Evolutionary conservation across 2,888 invertebrate genomes (phyloP).

Genomic region (Drosophila atroscutellata): DNA sequence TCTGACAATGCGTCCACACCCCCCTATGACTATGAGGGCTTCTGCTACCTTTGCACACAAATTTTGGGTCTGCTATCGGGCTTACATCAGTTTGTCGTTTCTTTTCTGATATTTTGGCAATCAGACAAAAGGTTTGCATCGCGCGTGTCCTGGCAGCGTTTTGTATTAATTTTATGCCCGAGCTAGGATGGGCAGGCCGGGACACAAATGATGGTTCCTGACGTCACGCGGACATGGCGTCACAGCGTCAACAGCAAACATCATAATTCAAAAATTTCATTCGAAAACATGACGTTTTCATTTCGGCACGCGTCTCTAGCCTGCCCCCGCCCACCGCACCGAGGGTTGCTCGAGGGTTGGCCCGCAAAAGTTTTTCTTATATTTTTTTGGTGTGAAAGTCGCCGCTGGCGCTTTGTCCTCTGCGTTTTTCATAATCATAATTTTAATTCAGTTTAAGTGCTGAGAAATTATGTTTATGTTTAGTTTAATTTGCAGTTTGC

Average conservation of each 20-base stretch:
- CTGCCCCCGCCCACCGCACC: background rate
- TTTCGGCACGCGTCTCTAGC: constrained; percentile 67
- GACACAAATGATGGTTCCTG: constrained; percentile 47
- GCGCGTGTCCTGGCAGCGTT: constrained; percentile 79
- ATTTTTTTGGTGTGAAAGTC: constrained; percentile 63
- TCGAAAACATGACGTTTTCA: constrained; percentile 79
- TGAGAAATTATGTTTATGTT: constrained; percentile 74
- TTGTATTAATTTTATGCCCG: constrained; percentile 80
- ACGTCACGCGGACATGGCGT: constrained; percentile 44
- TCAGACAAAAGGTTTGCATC: constrained; percentile 59
- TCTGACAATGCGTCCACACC: constrained; percentile 52
- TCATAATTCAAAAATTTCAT: constrained; percentile 81
- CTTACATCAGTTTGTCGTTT: constrained; percentile 65
- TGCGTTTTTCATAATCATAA: constrained; percentile 69
- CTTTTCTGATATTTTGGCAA: constrained; percentile 63
- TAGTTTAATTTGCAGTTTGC: constrained; percentile 71
- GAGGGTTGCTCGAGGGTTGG: constrained; percentile 45
- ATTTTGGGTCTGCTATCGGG: constrained; percentile 44
- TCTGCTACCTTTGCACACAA: constrained; percentile 54
- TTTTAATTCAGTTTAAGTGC: constrained; percentile 72
- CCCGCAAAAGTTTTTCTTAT: constrained; percentile 30
- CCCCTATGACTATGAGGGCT: constrained; percentile 8
- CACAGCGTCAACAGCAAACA: constrained; percentile 65
- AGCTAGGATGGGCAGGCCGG: constrained; percentile 33
- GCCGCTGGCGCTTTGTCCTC: constrained; percentile 37